These are phyloP conservation scores for Pristiophorus japonicus DNA, from an alignment of 2,113 vertebrate genomes.

Conservation along the genomic window DNA sequence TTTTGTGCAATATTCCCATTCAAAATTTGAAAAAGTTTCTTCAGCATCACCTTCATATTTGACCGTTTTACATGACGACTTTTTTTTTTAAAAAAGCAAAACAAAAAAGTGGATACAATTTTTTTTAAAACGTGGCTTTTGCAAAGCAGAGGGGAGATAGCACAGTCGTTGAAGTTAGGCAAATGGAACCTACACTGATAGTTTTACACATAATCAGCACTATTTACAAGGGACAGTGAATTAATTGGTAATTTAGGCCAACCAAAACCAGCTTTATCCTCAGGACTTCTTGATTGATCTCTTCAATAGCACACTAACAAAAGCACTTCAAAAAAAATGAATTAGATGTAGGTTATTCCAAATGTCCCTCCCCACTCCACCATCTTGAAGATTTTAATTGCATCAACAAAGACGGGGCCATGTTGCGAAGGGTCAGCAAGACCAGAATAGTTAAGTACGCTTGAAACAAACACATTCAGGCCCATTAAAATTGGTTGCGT, in stretches of 20 bases:
- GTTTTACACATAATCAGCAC: not conserved
- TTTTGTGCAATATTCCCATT: not conserved
- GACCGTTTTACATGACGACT: not conserved
- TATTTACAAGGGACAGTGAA: not conserved
- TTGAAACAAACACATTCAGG: not conserved
- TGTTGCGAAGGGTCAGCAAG: not conserved
- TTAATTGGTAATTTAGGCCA: not conserved
- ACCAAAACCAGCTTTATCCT: not conserved
- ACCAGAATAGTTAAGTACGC: not conserved
- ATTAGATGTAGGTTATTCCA: not conserved
- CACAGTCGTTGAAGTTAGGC: not conserved
- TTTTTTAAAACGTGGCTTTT: not conserved
- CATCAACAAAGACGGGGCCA: not conserved
- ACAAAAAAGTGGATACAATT: not conserved
- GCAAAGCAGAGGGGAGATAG: not conserved
- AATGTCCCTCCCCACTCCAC: not conserved
- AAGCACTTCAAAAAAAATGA: not conserved
- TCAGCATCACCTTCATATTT: not conserved
- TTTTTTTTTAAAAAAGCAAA: not conserved
- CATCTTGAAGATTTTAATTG: not conserved
- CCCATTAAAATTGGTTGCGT: not conserved
- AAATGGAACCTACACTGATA: not conserved
- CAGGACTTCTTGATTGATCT: not conserved
- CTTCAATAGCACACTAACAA: not conserved
- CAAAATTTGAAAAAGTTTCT: not conserved